Conservation (phyloP, 2,797 vertebrate species). For the Phataginus tricuspis region DNA sequence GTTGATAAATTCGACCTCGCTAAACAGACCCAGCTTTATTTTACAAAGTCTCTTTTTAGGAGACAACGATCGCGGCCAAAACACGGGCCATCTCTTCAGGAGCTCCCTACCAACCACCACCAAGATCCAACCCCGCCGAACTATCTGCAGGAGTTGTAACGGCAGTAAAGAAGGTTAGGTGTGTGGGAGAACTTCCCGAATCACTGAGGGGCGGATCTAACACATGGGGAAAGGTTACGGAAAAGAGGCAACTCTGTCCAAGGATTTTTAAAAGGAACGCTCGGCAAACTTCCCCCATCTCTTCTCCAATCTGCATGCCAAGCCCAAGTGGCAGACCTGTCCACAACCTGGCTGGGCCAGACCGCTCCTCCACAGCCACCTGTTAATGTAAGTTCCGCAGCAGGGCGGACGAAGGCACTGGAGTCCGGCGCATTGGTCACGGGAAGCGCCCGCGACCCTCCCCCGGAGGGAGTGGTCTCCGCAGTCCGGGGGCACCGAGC, state of each 20-base stretch:
- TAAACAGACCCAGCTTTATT: background rate
- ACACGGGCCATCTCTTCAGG: background rate
- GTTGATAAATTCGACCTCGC: background rate
- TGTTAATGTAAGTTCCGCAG: slow-evolving; percentile 61
- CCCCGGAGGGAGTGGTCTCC: background rate
- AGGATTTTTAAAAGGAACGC: background rate
- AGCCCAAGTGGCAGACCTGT: background rate
- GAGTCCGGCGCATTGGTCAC: background rate
- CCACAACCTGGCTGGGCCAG: background rate
- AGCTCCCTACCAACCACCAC: background rate
- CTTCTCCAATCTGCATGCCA: background rate
- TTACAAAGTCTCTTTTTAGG: slow-evolving; percentile 33
- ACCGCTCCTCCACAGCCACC: slow-evolving; percentile 55
- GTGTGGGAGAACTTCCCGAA: background rate
- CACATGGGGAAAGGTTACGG: background rate
- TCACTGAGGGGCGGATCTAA: background rate
- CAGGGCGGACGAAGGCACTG: background rate
- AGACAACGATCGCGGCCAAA: background rate
- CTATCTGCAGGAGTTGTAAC: background rate
- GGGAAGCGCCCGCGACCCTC: background rate
- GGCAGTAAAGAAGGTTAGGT: background rate
- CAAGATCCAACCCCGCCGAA: background rate
- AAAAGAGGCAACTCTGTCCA: background rate
- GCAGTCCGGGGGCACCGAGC: background rate
- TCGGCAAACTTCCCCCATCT: background rate